Base-by-base conservation (phyloP, 2,113 vertebrate species). In the Strix aluco region DNA sequence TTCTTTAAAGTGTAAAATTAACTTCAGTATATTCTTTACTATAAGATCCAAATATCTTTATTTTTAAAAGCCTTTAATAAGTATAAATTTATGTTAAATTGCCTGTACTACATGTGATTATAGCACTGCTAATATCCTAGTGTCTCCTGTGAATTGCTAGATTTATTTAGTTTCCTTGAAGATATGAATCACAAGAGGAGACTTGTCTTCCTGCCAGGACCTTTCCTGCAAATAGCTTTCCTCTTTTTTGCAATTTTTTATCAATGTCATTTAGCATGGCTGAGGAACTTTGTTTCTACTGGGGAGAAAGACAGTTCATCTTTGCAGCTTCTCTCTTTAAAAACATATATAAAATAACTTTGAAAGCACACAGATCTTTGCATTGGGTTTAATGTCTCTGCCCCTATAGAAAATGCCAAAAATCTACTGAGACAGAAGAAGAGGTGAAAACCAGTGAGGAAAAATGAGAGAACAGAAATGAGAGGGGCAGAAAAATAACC, bases 161-260 rank as follows among this genome's bases (percentile, higher is more conserved):
- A 96, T 94, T 94, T 89, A 94, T 96, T 54, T 86, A 40, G 21
- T 73, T 86, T 94, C 26, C 71, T 81, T 59, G 46, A 88, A 90
- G 81, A 83, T 86, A 87, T 87, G 70, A 93, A 88, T 94, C 78
- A 90, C 66, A 82, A 47, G 36, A 72, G 13, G 23, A 86, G 69
- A 81, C 52, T 84, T 83, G 15, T 71, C 27, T 86, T 90, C 36
- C 42, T 77, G 67, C 23, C 52, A 86, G 30, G 54, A 82, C 22
- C 73, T 83, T 88, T 96, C 29, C 79, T 94, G 52, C 61, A 88
- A 88, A 77, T 85, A 87, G 46, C 19, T 95, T 85, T 92, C 42
- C 22, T 34, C 18, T 63, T 80, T 75, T 88, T 88, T 71, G 34
- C 25, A 71, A 36, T 80, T 88, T 88, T 91, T 90, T 84, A 52